A percentile compares a stretch with the other conserved stretches of the same genome.
Conservation (phyloP, 2,113 vertebrate genomes). For the Centropus unirufus region DNA sequence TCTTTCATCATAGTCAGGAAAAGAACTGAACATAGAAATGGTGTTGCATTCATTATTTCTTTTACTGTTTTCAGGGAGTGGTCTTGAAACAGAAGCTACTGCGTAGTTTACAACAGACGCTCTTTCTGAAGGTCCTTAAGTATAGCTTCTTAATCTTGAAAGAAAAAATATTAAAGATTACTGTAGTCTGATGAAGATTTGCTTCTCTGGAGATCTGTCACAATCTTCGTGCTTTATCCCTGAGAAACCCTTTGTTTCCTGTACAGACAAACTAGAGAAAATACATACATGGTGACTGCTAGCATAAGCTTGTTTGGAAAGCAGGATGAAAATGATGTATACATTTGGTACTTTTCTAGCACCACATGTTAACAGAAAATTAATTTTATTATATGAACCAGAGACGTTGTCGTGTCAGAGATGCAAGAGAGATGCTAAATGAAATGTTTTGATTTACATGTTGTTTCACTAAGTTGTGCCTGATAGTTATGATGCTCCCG, state of each 20-base stretch:
- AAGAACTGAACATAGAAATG: background rate
- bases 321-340: background rate
- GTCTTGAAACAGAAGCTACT: background rate
- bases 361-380: background rate
- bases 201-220: background rate
- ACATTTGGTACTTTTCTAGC: background rate
- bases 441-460: background rate
- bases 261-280: background rate
- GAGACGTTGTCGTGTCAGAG: background rate
- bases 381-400: background rate
- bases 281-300: background rate
- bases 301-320: background rate
- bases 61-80: background rate
- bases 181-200: background rate
- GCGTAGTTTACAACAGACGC: background rate
- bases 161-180: background rate
- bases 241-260: background rate
- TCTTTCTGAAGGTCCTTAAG: background rate
- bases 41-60: constrained; percentile 20
- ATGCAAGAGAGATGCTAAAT: background rate
- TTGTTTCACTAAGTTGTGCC: background rate
- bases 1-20: constrained; percentile 9
- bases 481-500: background rate
- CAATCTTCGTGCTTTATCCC: background rate
- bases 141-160: background rate